These are phyloP conservation scores for Cardiocondyla obscurior DNA, from an alignment of 1,140 invertebrate genomes.

Conservation along the genomic window DNA sequence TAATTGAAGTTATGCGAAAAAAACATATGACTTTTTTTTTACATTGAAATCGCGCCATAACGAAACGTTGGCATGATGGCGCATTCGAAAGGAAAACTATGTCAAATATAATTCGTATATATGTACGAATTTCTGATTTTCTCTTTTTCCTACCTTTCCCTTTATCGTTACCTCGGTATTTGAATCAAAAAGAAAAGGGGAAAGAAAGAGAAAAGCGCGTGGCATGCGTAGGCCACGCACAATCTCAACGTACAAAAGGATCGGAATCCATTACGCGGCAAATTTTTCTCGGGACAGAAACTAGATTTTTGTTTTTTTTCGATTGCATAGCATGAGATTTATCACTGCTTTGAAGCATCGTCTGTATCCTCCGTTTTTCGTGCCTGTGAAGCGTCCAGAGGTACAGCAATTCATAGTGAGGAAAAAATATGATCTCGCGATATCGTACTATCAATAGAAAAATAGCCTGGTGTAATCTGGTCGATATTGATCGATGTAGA, in stretches of 20 bases:
- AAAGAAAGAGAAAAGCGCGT: neutral
- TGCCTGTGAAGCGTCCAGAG: neutral
- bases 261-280: constrained; percentile 51
- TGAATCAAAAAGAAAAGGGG: neutral
- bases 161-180: neutral
- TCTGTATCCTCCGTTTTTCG: neutral
- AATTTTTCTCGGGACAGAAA: constrained; percentile 38
- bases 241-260: constrained; percentile 40
- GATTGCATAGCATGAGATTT: constrained; percentile 33
- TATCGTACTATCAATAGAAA: constrained; percentile 17
- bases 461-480: constrained; percentile 12
- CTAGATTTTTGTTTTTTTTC: constrained; percentile 17
- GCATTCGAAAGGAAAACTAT: neutral
- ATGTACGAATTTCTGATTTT: neutral
- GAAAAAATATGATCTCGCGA: constrained; percentile 40
- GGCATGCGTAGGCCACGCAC: neutral
- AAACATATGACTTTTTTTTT: neutral
- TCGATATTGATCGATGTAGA: constrained; percentile 31
- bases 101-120: neutral
- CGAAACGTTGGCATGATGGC: neutral
- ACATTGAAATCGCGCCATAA: neutral
- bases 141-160: neutral
- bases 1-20: constrained; percentile 30
- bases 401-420: neutral
- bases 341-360: constrained; percentile 26